Evolutionary conservation across 2,888 invertebrate species (phyloP).

Genomic region (Bruchidius siliquastri): DNA sequence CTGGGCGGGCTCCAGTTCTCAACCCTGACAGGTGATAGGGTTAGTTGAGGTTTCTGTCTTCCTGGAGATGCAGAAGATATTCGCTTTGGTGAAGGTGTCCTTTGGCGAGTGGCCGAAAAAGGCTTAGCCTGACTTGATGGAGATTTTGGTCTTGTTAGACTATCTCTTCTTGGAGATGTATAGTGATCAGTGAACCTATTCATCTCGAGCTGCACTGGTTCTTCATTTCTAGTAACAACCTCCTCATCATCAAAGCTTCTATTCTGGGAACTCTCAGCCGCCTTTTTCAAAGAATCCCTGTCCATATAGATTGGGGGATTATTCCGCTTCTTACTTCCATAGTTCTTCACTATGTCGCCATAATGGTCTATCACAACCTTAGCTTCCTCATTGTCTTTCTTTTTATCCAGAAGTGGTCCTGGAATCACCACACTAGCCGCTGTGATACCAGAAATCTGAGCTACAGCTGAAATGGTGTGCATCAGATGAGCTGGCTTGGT

Average conservation of each 20-base stretch:
- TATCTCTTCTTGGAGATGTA: constrained; percentile 11
- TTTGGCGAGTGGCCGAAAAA: neutral
- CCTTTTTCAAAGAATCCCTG: constrained; percentile 37
- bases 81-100: constrained; percentile 6
- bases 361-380: constrained; percentile 74
- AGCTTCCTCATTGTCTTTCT: constrained; percentile 58
- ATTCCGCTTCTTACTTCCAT: constrained; percentile 46
- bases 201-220: neutral
- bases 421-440: constrained; percentile 42
- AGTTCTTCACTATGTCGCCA: constrained; percentile 71
- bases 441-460: constrained; percentile 37
- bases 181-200: constrained; percentile 19
- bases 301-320: constrained; percentile 27
- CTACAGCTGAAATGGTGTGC: constrained; percentile 32
- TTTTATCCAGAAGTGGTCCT: constrained; percentile 37
- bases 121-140: neutral
- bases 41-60: constrained; percentile 8
- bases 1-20: constrained; percentile 21
- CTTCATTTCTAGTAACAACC: neutral
- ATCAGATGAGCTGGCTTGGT: constrained; percentile 17
- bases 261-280: constrained; percentile 34
- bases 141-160: constrained; percentile 1
- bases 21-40: constrained; percentile 22
- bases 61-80: constrained; percentile 4
- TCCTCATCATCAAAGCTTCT: constrained; percentile 7